These are phyloP conservation scores for Ctenopoma multispine DNA, from an alignment of 2,797 vertebrate species.

Conservation along the genomic window DNA sequence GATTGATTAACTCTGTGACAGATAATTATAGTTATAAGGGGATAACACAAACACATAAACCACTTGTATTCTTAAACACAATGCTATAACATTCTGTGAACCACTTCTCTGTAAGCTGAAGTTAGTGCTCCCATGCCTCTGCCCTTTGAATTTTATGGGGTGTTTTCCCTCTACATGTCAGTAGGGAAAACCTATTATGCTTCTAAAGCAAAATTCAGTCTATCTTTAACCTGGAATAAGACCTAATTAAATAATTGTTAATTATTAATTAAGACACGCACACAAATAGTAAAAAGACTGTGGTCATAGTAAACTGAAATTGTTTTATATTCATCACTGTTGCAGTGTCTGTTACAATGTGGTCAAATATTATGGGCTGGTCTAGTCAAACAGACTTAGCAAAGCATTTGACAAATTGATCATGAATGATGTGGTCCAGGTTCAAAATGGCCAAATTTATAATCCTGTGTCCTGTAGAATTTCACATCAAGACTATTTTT, in stretches of 20 bases:
- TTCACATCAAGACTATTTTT: too few relatives aligned
- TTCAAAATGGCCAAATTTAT: not conserved
- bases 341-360: too few relatives aligned
- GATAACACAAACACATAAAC: constrained; percentile 27
- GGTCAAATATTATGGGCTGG: not conserved
- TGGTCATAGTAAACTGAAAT: not conserved
- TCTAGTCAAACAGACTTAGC: not conserved
- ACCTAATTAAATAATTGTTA: not conserved
- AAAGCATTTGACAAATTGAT: not conserved
- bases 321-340: fast-evolving
- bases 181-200: not conserved
- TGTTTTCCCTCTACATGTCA: not conserved
- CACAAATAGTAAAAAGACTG: not conserved
- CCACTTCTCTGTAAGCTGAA: constrained; percentile 56
- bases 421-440: not conserved
- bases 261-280: not conserved
- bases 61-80: constrained; percentile 30
- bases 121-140: not conserved
- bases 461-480: not conserved
- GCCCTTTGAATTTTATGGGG: not conserved
- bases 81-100: constrained; percentile 51
- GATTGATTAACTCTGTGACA: constrained; percentile 60
- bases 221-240: too few relatives aligned
- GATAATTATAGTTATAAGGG: too few relatives aligned
- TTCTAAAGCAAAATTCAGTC: too few relatives aligned